Conservation (phyloP, 2,888 invertebrate genomes). For the Tupiocoris notatus region DNA sequence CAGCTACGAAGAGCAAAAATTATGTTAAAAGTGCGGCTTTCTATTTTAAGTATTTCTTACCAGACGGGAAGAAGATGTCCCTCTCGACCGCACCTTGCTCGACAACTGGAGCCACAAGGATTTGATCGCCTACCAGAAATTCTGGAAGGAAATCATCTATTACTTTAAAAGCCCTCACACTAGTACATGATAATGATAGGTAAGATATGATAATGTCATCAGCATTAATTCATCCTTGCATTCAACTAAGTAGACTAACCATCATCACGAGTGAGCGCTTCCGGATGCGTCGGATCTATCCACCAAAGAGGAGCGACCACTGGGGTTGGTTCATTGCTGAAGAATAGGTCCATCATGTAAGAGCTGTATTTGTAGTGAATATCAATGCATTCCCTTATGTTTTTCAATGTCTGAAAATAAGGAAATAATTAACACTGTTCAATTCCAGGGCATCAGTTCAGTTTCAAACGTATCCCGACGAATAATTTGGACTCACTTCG, state of each 20-base stretch:
- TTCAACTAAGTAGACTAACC: slow-evolving; percentile 51
- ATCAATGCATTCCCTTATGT: slow-evolving; percentile 64
- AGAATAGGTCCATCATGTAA: slow-evolving; percentile 58
- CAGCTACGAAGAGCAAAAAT: not conserved
- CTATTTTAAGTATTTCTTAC: not conserved
- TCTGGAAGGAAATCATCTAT: no score
- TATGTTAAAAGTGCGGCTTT: not conserved
- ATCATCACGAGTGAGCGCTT: slow-evolving; percentile 58
- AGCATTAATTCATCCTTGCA: not conserved
- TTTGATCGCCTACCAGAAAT: slow-evolving; percentile 72
- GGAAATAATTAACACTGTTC: no score
- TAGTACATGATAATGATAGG: no score
- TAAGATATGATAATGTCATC: not conserved
- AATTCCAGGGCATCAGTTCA: no score
- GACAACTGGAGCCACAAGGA: slow-evolving; percentile 77
- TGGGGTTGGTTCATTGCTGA: slow-evolving; percentile 58
- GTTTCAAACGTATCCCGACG: no score
- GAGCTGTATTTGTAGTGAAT: slow-evolving; percentile 62
- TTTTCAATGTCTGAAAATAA: slow-evolving; percentile 60
- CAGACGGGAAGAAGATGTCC: slow-evolving; percentile 69
- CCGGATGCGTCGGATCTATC: slow-evolving; percentile 67
- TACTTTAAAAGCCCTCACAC: no score
- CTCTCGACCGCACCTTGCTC: slow-evolving; percentile 62
- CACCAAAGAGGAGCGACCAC: slow-evolving; percentile 85
- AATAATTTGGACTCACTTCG: slow-evolving; percentile 56